Base-by-base conservation (phyloP, 2,797 vertebrate species). In the Tenualosa thibaudeaui region DNA sequence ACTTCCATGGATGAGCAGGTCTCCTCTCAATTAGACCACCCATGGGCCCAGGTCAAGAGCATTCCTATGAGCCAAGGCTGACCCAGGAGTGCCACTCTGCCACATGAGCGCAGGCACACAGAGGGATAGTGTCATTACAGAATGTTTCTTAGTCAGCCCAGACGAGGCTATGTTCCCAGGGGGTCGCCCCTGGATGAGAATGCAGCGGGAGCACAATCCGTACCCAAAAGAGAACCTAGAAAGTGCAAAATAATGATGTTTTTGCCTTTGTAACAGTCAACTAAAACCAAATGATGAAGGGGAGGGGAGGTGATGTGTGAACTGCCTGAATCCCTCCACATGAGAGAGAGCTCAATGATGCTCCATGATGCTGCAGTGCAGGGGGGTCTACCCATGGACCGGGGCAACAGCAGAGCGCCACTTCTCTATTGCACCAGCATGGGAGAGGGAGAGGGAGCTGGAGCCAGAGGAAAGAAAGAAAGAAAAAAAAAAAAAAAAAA, bases 361-460 rank as follows among this genome's bases (percentile, higher is more conserved):
- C 68, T 75, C 31, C 40, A 1, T 75, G 13, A 15, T 75, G 31
- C 13, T 75, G 31, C 68, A 19, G 68, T 71, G 65, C 26, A 13
- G 68, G 50, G 50, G 15, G 31, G 15, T 78, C 40, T 19, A 2
- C 37, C 40, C 71, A 78, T 19, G 17, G 7, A 40, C 22, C 40
- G 5, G 71, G 71, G 40, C 37, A 43, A 22, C 37, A 78, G 71
- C 71, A 43, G 40, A 78, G 71, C 71, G 5, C 5, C 12, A 1
- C 22, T 13, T 43, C 8, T 71, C 71, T 22, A 46, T 46, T 46
- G 71, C 71, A 78, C 71, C 2, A 43, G 40, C 19, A 17, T 22
- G 6, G 15, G 43, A 22, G 71, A 86, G 56, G 62, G 88, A 86
- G 65, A 85, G 43, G 62, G 6, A 53, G 50, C 71, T 40, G 40